phyloP scores from a whole-genome alignment of 2,888 invertebrate genomes.

The Apodemia zela region DNA sequence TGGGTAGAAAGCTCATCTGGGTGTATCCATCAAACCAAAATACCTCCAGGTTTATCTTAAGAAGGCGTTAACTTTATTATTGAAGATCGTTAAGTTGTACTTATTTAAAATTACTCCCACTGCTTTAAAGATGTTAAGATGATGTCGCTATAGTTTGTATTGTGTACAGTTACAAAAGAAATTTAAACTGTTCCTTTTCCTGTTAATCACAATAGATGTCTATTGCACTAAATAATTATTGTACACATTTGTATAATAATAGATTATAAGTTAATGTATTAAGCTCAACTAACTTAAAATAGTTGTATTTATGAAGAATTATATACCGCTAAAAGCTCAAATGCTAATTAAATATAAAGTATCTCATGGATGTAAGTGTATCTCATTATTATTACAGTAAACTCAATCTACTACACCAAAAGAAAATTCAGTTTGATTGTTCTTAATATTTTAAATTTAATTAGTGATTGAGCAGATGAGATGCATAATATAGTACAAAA shows the following conservation, averaged over 20 bases:
- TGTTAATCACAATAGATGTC: neutral
- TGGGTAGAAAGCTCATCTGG: neutral
- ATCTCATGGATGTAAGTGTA: neutral
- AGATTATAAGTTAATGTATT: neutral
- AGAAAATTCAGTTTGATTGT: too few relatives aligned
- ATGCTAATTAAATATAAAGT: neutral
- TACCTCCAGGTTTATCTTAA: too few relatives aligned
- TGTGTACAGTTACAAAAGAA: too few relatives aligned
- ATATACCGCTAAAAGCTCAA: neutral
- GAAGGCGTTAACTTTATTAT: too few relatives aligned
- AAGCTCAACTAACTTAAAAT: conserved; percentile 2
- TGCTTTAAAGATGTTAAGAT: too few relatives aligned
- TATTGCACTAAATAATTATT: conserved; percentile 1
- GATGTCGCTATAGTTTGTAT: too few relatives aligned
- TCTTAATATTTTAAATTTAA: neutral
- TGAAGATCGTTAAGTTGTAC: neutral
- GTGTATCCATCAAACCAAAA: too few relatives aligned
- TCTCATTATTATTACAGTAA: neutral
- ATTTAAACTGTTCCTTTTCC: neutral
- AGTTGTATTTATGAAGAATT: neutral
- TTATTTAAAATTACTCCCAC: neutral
- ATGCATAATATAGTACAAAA: conserved; percentile 10
- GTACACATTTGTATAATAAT: neutral
- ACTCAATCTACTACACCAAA: neutral
- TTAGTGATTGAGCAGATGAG: neutral